Percentiles rank a stretch among this genome's conserved stretches.
These are phyloP conservation scores for Bombus sibiricus DNA, from an alignment of 1,140 invertebrate genomes.

Conservation along the genomic window DNA sequence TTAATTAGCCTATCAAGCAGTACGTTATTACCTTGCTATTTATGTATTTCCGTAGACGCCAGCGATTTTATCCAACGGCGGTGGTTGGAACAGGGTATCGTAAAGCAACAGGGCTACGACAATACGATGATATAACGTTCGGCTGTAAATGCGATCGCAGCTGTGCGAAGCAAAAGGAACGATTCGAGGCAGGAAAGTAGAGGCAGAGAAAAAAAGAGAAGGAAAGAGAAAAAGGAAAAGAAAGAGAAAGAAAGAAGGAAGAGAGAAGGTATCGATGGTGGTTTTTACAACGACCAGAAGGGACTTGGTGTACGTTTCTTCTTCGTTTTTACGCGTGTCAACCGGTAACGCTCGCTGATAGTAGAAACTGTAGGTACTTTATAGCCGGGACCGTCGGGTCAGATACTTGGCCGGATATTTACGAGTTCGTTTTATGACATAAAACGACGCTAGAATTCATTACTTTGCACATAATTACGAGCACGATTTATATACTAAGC, in stretches of 20 bases:
- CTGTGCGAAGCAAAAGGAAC: background rate
- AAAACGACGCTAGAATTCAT: conserved; percentile 60
- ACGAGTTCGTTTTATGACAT: conserved; percentile 51
- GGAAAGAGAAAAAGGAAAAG: too few relatives aligned
- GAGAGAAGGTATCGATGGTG: conserved; percentile 16
- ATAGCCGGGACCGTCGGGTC: background rate
- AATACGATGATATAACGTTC: conserved; percentile 19
- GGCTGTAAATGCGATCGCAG: conserved; percentile 27
- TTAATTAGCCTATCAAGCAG: background rate
- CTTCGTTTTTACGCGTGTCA: conserved; percentile 51
- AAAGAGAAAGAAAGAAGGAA: background rate
- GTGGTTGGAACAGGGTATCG: background rate
- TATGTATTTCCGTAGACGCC: background rate
- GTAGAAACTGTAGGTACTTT: conserved; percentile 31
- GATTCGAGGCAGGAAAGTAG: background rate
- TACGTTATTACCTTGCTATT: background rate
- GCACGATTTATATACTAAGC: conserved; percentile 48
- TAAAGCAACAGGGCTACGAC: background rate
- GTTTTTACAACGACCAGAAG: conserved; percentile 31
- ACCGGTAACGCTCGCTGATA: conserved; percentile 13
- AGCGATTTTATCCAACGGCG: background rate
- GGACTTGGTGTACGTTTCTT: conserved; percentile 12
- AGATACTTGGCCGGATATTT: conserved; percentile 41
- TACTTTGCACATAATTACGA: conserved; percentile 57
- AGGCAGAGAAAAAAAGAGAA: too few relatives aligned